Base-by-base conservation (phyloP, 2,797 vertebrate species). In the Limosa lapponica region DNA sequence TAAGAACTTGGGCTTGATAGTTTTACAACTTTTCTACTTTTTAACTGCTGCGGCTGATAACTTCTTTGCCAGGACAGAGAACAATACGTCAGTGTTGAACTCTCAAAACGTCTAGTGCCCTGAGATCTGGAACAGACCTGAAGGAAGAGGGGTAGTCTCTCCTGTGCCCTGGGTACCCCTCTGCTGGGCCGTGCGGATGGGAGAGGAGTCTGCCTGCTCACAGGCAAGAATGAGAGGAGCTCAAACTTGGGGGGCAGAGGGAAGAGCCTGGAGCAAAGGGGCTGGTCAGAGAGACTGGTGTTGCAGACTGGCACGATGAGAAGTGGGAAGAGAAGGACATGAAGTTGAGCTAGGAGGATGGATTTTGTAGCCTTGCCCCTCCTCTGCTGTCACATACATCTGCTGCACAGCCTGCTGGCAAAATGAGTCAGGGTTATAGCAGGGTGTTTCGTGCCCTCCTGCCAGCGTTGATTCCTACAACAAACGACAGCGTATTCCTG, bases 21-120 rank as follows among this genome's bases (percentile, higher is more conserved):
- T 22, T 92, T 62, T 84, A 41, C 51, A 78, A 3, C 70, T 81
- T 86, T 75, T 48, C 57, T 32, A 8, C n/a, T 36, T 91, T 78
- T 55, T 64, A 52, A 20, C 28, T 73, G 10, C 30, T 57, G 32
- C 12, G 23, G 12, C 23, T 73, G 88, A 11, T 67, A 34, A 51
- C 69, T 86, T 90, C 43, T 88, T 88, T 30, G 5, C 30, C 28
- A n/a, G 62, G n/a, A 62, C 24, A 36, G 70, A 54, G 64, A 75
- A 20, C 54, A 75, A 0, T 32, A 27, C 8, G 4, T 39, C 0
- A 7, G 13, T 82, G 30, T 30, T 82, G 48, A 75, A 16, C 32
- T 91, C 12, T 72, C 4, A 51, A 62, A 78, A 72, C 36, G 10
- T 55, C 65, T 61, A 15, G 4, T 71, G 58, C 19, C 39, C n/a